phyloP scores from a whole-genome alignment of 2,888 invertebrate genomes.

The Beris morrisii region DNA sequence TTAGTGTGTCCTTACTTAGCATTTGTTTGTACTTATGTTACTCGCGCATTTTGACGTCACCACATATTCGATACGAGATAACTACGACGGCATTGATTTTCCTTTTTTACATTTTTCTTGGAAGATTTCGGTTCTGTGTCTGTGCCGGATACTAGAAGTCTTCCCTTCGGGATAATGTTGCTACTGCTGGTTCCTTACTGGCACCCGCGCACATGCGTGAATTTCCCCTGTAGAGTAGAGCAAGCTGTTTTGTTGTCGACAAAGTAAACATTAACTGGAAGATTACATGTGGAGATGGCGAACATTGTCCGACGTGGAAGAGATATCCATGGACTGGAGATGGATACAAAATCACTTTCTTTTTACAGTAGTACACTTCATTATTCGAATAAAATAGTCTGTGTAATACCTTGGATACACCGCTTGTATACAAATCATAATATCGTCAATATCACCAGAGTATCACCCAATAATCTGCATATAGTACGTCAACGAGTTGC shows the following conservation, averaged over 20 bases:
- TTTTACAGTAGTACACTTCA: constrained; percentile 19
- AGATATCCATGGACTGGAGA: no score
- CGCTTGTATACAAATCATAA: no score
- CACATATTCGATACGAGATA: not conserved
- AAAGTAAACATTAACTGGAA: constrained; percentile 21
- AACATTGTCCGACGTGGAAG: constrained; percentile 15
- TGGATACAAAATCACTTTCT: constrained; percentile 14
- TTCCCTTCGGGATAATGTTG: constrained; percentile 14
- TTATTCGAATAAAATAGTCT: not conserved
- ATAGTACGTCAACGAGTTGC: no score
- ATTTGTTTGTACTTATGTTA: not conserved
- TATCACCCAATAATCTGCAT: no score
- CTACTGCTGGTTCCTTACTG: constrained; percentile 19
- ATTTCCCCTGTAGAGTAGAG: not conserved
- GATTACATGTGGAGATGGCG: constrained; percentile 8
- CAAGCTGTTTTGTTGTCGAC: constrained; percentile 12
- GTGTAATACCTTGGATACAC: no score
- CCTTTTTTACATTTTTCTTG: constrained; percentile 4
- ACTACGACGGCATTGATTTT: constrained; percentile 27
- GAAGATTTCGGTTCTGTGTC: not conserved
- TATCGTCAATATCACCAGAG: no score
- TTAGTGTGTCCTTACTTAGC: no score
- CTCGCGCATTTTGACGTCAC: constrained; percentile 25
- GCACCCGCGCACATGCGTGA: constrained; percentile 29
- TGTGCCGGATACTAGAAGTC: constrained; percentile 7